Evolutionary conservation across 2,113 vertebrate species (phyloP).

Genomic region (Gnathonemus echidnorhynchus): DNA sequence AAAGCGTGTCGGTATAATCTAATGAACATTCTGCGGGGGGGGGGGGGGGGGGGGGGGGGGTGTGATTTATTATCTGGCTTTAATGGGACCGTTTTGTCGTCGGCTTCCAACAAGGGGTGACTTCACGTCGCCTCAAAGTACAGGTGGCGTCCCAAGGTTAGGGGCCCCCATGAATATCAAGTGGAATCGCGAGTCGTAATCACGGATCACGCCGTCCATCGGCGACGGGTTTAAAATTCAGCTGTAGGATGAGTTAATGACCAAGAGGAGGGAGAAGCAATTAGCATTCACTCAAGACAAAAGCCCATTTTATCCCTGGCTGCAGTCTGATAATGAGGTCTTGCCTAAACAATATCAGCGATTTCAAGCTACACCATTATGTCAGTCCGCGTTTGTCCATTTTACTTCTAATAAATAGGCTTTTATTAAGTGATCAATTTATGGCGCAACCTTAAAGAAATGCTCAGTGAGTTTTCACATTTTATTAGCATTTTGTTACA

Average conservation of each 20-base stretch:
- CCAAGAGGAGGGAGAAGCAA: conserved; percentile 31
- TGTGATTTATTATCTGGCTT: conserved; percentile 36
- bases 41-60: background rate
- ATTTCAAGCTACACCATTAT: background rate
- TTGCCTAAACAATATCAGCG: conserved; percentile 1
- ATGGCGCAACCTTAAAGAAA: background rate
- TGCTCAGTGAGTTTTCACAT: background rate
- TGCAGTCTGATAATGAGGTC: conserved; percentile 8
- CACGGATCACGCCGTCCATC: background rate
- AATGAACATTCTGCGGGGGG: conserved; percentile 39
- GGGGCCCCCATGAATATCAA: conserved; percentile 1
- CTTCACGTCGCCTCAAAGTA: background rate
- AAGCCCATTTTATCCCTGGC: conserved; percentile 37
- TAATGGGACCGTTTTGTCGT: background rate
- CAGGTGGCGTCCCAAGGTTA: background rate
- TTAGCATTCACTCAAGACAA: conserved; percentile 38
- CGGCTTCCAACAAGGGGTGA: background rate
- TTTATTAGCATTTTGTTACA: background rate
- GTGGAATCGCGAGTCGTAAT: background rate
- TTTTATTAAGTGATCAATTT: background rate
- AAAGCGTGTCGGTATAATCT: conserved; percentile 48
- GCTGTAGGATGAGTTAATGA: conserved; percentile 25
- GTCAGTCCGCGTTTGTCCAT: background rate
- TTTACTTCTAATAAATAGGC: background rate
- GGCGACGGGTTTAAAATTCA: conserved; percentile 11